A percentile compares a stretch with the other conserved stretches of the same genome.
These are phyloP conservation scores for Drosophila sproati DNA, from an alignment of 1,140 invertebrate species.

Conservation along the genomic window DNA sequence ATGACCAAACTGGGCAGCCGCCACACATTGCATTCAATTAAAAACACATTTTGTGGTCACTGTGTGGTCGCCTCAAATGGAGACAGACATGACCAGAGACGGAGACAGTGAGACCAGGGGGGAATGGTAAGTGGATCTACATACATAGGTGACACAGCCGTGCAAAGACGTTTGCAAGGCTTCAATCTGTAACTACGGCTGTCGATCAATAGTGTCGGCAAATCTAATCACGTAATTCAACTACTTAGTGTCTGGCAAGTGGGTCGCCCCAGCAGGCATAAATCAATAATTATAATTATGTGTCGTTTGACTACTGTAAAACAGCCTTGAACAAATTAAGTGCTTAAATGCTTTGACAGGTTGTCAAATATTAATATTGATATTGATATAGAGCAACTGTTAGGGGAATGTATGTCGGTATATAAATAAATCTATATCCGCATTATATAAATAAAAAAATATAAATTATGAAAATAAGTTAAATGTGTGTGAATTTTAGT, in stretches of 20 bases:
- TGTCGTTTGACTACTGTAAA: not conserved
- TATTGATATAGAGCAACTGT: too few relatives aligned
- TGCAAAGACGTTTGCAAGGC: constrained; percentile 46
- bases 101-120: not conserved
- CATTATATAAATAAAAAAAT: too few relatives aligned
- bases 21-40: constrained; percentile 73
- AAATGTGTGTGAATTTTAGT: too few relatives aligned
- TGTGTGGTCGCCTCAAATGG: constrained; percentile 33
- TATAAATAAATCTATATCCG: too few relatives aligned
- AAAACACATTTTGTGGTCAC: constrained; percentile 80
- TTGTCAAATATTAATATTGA: too few relatives aligned
- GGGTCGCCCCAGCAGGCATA: constrained; percentile 28
- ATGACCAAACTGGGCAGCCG: constrained; percentile 42
- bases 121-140: not conserved
- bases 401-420: too few relatives aligned
- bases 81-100: not conserved
- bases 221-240: constrained; percentile 34
- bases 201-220: constrained; percentile 46
- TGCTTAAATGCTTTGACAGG: too few relatives aligned
- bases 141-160: constrained; percentile 56
- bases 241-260: constrained; percentile 54
- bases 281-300: constrained; percentile 33
- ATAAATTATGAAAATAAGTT: too few relatives aligned
- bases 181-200: constrained; percentile 29
- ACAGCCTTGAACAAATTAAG: not conserved